These are phyloP conservation scores for Porphyrio hochstetteri DNA, from an alignment of 2,113 vertebrate genomes.

Conservation along the genomic window DNA sequence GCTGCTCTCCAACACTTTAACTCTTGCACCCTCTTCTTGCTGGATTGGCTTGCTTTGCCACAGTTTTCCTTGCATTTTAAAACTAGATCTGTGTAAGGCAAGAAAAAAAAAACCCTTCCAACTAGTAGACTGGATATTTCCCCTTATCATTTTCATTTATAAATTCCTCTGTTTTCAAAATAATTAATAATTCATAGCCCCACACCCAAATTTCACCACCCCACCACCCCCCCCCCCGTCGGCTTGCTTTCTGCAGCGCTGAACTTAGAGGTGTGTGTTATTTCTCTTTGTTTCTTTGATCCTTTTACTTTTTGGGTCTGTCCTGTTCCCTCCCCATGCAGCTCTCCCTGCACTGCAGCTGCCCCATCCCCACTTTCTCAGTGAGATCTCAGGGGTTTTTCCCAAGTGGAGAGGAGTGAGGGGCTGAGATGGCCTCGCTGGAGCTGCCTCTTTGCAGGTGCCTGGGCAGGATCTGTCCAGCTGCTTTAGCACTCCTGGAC, in stretches of 20 bases:
- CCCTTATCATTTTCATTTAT: not conserved
- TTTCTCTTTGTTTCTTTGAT: not conserved
- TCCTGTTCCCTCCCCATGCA: not conserved
- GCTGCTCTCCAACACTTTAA: not conserved
- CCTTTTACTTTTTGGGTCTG: not conserved
- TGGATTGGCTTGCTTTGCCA: not conserved
- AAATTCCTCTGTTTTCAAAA: not conserved
- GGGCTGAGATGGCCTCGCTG: not conserved
- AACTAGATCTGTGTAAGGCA: not conserved
- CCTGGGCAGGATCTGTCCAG: not conserved
- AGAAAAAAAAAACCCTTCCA: not conserved
- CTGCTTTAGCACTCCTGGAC: not conserved
- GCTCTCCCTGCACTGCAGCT: not conserved
- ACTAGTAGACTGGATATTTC: not conserved
- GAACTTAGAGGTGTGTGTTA: not conserved
- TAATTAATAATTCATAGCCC: not conserved
- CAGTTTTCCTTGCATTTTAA: not conserved
- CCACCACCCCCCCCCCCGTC: not conserved
- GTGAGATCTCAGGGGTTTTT: not conserved
- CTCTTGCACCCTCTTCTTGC: not conserved
- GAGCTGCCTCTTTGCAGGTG: not conserved
- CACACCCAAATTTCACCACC: not conserved
- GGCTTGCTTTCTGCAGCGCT: not conserved
- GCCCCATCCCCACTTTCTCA: not conserved
- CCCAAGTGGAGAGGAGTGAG: rapidly evolving